A percentile compares a stretch with the other conserved stretches of the same genome.
Conservation (phyloP, 2,797 vertebrate species). For the Chiloscyllium punctatum region DNA sequence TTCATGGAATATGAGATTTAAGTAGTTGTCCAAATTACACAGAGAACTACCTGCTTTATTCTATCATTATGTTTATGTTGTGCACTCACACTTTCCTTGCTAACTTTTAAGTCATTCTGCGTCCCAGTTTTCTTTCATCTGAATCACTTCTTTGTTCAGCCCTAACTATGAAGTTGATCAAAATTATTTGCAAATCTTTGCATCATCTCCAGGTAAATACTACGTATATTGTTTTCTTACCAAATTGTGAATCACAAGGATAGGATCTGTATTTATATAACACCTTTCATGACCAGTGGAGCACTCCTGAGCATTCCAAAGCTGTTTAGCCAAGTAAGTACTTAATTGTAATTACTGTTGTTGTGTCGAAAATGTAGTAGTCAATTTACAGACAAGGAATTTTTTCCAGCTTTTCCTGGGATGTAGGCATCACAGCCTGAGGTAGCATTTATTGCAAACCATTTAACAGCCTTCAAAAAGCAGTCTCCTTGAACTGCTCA, state of each 20-base stretch:
- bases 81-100: background rate
- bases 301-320: too few relatives aligned
- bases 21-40: background rate
- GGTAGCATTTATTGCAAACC: too few relatives aligned
- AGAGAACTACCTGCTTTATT: background rate
- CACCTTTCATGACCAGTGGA: too few relatives aligned
- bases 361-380: too few relatives aligned
- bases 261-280: too few relatives aligned
- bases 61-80: background rate
- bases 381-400: too few relatives aligned
- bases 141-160: background rate
- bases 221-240: background rate
- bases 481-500: too few relatives aligned
- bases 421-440: too few relatives aligned
- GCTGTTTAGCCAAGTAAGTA: too few relatives aligned
- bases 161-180: background rate
- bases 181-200: background rate
- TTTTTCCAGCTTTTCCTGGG: too few relatives aligned
- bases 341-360: too few relatives aligned
- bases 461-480: too few relatives aligned
- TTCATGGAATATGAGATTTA: background rate
- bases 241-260: background rate
- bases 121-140: background rate
- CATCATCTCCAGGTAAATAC: background rate
- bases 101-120: background rate